Conservation (phyloP, 2,113 vertebrate genomes). For the Octodon degus region DNA sequence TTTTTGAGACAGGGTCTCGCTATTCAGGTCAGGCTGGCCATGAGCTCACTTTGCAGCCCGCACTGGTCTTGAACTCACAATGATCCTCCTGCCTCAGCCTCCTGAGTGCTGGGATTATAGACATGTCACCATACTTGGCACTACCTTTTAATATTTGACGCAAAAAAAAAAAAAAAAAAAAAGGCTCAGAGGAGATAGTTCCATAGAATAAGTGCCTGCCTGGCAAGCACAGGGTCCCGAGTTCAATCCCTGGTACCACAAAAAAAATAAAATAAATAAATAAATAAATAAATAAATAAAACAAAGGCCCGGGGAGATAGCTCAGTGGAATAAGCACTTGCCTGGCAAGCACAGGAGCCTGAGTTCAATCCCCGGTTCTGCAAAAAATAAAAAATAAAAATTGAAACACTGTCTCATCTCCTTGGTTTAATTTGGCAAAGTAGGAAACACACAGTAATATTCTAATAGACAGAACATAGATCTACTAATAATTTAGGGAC, state of each 20-base stretch:
- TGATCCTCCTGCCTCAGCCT: neutral
- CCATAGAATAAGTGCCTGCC: too few species aligned
- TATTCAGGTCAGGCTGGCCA: neutral
- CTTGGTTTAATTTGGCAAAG: conserved; percentile 18
- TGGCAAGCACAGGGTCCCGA: too few species aligned
- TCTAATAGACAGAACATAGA: neutral
- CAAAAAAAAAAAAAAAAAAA: too few species aligned
- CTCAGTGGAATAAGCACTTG: too few species aligned
- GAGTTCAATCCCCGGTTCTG: too few species aligned
- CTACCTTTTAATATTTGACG: neutral
- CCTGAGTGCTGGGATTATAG: neutral
- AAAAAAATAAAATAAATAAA: too few species aligned
- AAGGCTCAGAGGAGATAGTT: too few species aligned
- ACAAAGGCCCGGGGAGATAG: too few species aligned
- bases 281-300: too few species aligned
- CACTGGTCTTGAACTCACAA: neutral
- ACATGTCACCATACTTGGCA: neutral
- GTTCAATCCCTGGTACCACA: too few species aligned
- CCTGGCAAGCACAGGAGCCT: too few species aligned
- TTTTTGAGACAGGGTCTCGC: neutral
- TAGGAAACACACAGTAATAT: neutral
- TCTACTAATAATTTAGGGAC: neutral
- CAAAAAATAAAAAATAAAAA: too few species aligned
- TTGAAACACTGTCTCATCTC: conserved; percentile 18
- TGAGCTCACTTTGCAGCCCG: neutral